These are phyloP conservation scores for Hippoglossus hippoglossus DNA, from an alignment of 2,797 vertebrate genomes.

Conservation along the genomic window DNA sequence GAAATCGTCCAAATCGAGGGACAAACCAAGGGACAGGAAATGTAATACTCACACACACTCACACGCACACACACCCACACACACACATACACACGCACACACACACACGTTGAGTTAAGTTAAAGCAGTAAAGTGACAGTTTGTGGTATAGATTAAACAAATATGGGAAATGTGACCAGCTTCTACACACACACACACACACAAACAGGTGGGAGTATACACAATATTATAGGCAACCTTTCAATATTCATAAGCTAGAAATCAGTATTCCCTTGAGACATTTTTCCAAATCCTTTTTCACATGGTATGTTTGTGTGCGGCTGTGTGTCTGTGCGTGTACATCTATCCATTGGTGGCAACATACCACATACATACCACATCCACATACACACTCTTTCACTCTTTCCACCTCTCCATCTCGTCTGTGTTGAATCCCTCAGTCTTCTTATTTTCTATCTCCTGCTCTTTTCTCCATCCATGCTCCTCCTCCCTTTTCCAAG, in stretches of 20 bases:
- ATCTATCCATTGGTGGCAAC: conserved; percentile 36
- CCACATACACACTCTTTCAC: conserved; percentile 8
- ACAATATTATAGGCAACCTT: conserved; percentile 44
- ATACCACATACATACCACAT: too few relatives aligned
- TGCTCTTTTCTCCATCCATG: conserved; percentile 11
- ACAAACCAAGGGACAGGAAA: not conserved
- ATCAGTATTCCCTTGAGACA: conserved; percentile 33
- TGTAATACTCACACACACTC: not conserved
- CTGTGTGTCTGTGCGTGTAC: conserved; percentile 6
- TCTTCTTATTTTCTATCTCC: conserved; percentile 28
- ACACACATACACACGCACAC: conserved; percentile 10
- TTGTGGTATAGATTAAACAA: too few relatives aligned
- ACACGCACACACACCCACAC: conserved; percentile 25
- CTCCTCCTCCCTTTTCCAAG: conserved; percentile 21
- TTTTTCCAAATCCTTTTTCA: conserved; percentile 37
- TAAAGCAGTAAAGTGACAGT: too few relatives aligned
- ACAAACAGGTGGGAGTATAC: conserved; percentile 20
- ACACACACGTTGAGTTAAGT: too few relatives aligned
- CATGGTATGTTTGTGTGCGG: not conserved
- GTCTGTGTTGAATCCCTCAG: conserved; percentile 19
- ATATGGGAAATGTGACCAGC: too few relatives aligned
- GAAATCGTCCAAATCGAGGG: too few relatives aligned
- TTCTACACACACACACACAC: conserved; percentile 18
- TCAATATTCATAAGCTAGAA: conserved; percentile 55
- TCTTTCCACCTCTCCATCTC: conserved; percentile 34